Evolutionary conservation across 2,888 invertebrate genomes (phyloP).

Genomic region (Anthophora plumipes): DNA sequence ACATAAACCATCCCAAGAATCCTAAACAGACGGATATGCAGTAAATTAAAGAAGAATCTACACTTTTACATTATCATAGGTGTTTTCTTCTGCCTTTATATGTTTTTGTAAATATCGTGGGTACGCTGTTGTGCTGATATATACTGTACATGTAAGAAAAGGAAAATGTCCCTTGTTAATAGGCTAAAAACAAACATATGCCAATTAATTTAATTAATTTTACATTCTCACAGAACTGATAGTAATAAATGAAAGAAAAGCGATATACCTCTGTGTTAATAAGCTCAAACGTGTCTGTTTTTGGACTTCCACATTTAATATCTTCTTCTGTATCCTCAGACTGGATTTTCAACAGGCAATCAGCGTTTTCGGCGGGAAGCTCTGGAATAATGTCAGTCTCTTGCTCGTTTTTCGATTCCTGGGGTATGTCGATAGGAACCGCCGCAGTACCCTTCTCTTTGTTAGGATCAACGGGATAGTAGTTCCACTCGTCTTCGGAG

Average conservation of each 20-base stretch:
- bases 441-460: constrained; percentile 86
- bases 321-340: constrained; percentile 34
- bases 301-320: constrained; percentile 57
- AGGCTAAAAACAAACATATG: too few species aligned
- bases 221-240: too few species aligned
- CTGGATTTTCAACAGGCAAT: constrained; percentile 34
- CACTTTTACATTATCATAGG: too few species aligned
- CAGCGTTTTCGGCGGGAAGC: constrained; percentile 13
- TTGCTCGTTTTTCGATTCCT: constrained; percentile 46
- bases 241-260: background rate
- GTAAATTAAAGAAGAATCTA: too few species aligned
- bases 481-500: constrained; percentile 96
- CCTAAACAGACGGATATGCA: too few species aligned
- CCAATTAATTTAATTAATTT: too few species aligned
- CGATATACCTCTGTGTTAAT: constrained; percentile 74
- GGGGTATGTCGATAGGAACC: constrained; percentile 50
- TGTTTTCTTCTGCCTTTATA: too few species aligned
- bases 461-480: constrained; percentile 89
- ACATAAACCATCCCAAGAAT: too few species aligned
- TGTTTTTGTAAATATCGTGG: too few species aligned
- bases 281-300: constrained; percentile 68
- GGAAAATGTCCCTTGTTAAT: too few species aligned
- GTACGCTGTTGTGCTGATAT: too few species aligned
- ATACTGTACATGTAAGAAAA: too few species aligned
- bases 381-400: constrained; percentile 22